A percentile compares a stretch with the other conserved stretches of the same genome.
Evolutionary conservation across 2,888 invertebrate species (phyloP).

Genomic region (Chouioia cunea): DNA sequence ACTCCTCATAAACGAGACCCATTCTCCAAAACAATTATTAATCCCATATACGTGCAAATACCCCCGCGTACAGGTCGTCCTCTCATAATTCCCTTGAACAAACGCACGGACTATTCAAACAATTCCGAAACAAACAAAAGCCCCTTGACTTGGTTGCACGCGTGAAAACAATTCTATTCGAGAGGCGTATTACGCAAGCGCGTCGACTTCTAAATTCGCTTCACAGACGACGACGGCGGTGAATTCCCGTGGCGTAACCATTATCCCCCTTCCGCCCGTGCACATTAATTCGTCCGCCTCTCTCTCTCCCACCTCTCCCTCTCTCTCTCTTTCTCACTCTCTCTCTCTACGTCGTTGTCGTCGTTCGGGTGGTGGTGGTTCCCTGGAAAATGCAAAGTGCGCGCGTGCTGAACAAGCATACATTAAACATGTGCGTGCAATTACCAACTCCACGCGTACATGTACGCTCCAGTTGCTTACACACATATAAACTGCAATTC

Average conservation of each 20-base stretch:
- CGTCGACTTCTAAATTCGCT: constrained; percentile 18
- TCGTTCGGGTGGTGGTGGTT: background rate
- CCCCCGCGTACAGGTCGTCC: no score
- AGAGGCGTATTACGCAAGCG: background rate
- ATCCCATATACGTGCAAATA: no score
- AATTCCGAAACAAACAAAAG: no score
- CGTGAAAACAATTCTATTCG: no score
- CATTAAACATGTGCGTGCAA: constrained; percentile 38
- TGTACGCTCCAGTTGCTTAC: constrained; percentile 32
- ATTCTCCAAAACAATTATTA: no score
- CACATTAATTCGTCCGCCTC: constrained; percentile 18
- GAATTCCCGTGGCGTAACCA: background rate
- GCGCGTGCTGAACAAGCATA: constrained; percentile 28
- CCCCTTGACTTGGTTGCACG: no score
- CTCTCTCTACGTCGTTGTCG: constrained; percentile 3
- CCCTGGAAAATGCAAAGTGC: constrained; percentile 18
- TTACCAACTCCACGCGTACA: background rate
- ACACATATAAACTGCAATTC: constrained; percentile 39
- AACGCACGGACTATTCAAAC: no score
- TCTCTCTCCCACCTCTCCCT: background rate
- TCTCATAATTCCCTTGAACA: no score
- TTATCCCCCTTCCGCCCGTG: constrained; percentile 4
- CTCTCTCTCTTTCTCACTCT: no score
- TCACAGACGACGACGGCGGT: background rate
- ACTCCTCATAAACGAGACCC: no score